Evolutionary conservation across 2,797 vertebrate genomes (phyloP), one percentile per base, ranked within the genome.

Genomic region (Sebastes hubbsi): DNA sequence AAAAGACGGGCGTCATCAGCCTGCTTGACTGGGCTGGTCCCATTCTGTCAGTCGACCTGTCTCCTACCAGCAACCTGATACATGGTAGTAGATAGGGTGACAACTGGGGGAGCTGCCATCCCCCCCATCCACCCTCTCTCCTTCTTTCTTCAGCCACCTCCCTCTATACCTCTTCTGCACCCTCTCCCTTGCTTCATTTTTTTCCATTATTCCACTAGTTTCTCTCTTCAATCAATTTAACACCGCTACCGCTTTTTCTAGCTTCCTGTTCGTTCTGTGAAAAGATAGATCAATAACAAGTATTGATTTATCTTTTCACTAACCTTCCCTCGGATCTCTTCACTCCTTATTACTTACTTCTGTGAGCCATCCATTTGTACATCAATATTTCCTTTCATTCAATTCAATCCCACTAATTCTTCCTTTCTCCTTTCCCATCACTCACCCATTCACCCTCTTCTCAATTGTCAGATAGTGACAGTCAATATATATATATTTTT

Each of bases 41-140:
- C 90, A 93, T 95, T 95, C 91, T 92, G 91, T 93, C 94, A 94
- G 78, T 80, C 55, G 25, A 29, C 72, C 68, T 24, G 82, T 91
- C 89, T 88, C 73, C 70, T 72, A 70, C 29, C 49, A 67, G 86
- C 66, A 92, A 94, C 71, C 58, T 72, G 91, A 95, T 89, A 90
- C 87, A 46, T 9, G 2, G 22, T 16, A 77, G 80, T 70, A 90
- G 91, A 94, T 94, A 89, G 75, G 54, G 86, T 93, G 86, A 91
- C 92, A 87, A 80, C 77, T 82, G 59, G 59, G 65, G 75, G 49
- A 69, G 60, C 24, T 25, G 80, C 72, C 75, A 72, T 63, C 49
- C 65, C 46, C 60, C 62, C 66, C 27, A 80, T 69, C 59, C 56
- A 25, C 16, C 62, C 30, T 71, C 36, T 77, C 12, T 16, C 14